Evolutionary conservation across 1,140 invertebrate species (phyloP).

Genomic region (Potamilus streckersoni): DNA sequence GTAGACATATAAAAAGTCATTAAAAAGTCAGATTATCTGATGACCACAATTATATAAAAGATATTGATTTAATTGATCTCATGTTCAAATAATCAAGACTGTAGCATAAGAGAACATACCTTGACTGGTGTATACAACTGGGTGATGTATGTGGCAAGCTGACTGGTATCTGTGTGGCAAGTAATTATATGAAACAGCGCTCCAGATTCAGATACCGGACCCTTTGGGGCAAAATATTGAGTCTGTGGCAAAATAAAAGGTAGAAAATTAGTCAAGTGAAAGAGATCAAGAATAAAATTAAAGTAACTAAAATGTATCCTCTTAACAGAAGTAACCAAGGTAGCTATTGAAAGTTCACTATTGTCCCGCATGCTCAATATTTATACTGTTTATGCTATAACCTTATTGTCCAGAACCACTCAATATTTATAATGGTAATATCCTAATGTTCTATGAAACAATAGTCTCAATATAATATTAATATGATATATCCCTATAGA

Average conservation of each 20-base stretch:
- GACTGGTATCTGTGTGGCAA: constrained; percentile 36
- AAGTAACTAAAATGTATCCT: background rate
- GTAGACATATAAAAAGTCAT: background rate
- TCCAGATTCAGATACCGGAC: constrained; percentile 36
- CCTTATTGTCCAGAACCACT: too few species aligned
- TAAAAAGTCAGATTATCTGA: background rate
- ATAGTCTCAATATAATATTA: too few species aligned
- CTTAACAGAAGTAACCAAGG: too few species aligned
- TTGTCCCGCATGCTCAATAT: too few species aligned
- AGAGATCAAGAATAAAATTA: background rate
- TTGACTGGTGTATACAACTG: constrained; percentile 51
- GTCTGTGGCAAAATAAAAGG: constrained; percentile 32
- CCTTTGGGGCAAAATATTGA: constrained; percentile 40
- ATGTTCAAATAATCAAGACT: background rate
- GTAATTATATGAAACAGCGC: constrained; percentile 49
- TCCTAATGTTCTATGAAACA: too few species aligned
- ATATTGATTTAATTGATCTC: too few species aligned
- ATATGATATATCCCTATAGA: too few species aligned
- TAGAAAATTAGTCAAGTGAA: background rate
- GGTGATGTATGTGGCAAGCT: constrained; percentile 48
- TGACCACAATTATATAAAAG: too few species aligned
- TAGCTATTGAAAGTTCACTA: too few species aligned
- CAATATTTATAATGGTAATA: too few species aligned
- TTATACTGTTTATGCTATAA: too few species aligned
- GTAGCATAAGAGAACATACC: constrained; percentile 15